A percentile compares a stretch with the other conserved stretches of the same genome.
These are phyloP conservation scores for Ectropis grisescens DNA, from an alignment of 1,140 invertebrate genomes.

Conservation along the genomic window DNA sequence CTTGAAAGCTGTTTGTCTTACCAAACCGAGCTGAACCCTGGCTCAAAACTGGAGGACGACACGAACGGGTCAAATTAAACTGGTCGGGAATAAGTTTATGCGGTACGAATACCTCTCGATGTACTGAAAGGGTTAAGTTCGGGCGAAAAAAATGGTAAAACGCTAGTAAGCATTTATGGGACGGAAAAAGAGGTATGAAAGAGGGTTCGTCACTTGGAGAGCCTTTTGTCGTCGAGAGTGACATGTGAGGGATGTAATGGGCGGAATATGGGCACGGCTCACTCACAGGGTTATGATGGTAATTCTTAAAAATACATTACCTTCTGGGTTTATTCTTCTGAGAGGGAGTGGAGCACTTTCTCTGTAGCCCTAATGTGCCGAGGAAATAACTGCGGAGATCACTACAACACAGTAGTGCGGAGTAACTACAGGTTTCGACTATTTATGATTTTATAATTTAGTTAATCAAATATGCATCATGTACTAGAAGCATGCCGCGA, in stretches of 20 bases:
- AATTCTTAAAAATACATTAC: no score
- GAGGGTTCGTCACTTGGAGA: constrained; percentile 12
- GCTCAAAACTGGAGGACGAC: neutral
- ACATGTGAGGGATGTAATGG: constrained; percentile 7
- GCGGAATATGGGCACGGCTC: no score
- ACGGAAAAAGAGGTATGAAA: constrained; percentile 16
- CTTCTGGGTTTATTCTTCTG: no score
- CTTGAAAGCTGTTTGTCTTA: constrained; percentile 12
- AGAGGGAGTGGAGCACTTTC: no score
- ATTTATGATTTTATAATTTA: no score
- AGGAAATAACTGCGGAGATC: no score
- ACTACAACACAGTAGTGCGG: no score
- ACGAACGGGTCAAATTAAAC: constrained; percentile 12
- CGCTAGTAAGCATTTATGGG: constrained; percentile 35
- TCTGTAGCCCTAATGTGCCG: no score
- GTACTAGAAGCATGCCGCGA: no score
- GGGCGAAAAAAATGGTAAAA: constrained; percentile 34
- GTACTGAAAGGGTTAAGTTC: constrained; percentile 31
- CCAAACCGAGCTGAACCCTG: constrained; percentile 19
- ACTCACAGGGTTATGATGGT: neutral
- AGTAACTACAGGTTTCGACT: no score
- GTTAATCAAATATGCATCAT: no score
- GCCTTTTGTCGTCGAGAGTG: constrained; percentile 13
- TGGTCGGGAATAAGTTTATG: constrained; percentile 29
- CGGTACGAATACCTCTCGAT: constrained; percentile 39